Evolutionary conservation across 2,797 vertebrate species (phyloP), one percentile per base, ranked within the genome.

Genomic region (Nyctibius grandis): DNA sequence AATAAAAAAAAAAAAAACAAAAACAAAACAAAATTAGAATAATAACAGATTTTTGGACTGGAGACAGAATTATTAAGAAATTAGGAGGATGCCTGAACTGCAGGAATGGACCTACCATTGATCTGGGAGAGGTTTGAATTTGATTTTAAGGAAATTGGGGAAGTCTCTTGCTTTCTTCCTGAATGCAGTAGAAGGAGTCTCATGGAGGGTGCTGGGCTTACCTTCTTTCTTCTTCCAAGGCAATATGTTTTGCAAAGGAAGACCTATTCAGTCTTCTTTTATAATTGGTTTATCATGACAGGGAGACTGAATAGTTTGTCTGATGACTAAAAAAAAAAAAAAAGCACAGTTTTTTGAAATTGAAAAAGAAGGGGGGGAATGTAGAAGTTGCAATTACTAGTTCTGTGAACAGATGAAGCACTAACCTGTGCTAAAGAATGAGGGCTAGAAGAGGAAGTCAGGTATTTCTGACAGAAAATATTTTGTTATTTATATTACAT

Each of bases 1-100:
- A 29, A 88, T 91, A 94, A 95, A 81, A 79, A 83, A 88, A 95
- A 77, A n/a, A n/a, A n/a, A n/a, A n/a, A n/a, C n/a, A n/a, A n/a
- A n/a, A n/a, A n/a, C n/a, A n/a, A n/a, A n/a, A n/a, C n/a, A n/a
- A n/a, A 84, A 88, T 92, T 56, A 79, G 53, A 81, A 69, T 51
- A 92, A 82, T 83, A 96, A 56, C 74, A 91, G 42, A 91, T 84
- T 85, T 93, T 85, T 92, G 88, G 81, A 94, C 76, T 88, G 61
- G 21, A 93, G 92, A 67, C 91, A 89, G 75, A 87, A 85, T 91
- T 67, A 79, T 61, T 80, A 84, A 94, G 93, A 92, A 96, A 93
- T 60, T 17, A 65, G 40, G 60, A 78, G 85, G 42, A 82, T 82
- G 51, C 74, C 28, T 68, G 22, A 84, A 45, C n/a, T 47, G 14